Evolutionary conservation across 1,140 invertebrate species (phyloP).

Genomic region (Hylyphantes graminicola): DNA sequence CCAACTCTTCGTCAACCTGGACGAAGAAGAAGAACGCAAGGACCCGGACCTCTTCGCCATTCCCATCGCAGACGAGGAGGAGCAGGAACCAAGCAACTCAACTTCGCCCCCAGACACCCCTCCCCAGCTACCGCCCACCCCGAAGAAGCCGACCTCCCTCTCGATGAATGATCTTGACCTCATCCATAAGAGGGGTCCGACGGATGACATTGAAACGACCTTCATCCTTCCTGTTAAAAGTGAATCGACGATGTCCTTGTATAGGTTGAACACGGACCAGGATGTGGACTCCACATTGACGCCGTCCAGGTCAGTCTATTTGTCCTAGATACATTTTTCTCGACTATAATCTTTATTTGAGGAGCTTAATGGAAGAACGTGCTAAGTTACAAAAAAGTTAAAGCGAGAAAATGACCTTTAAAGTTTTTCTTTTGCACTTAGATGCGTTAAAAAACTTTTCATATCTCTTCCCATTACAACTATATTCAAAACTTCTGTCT

Average conservation of each 20-base stretch:
- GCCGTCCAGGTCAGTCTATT: not conserved
- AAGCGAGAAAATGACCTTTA: too few species aligned
- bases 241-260: conserved; percentile 64
- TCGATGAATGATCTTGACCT: conserved; percentile 71
- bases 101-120: not conserved
- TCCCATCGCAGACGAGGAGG: not conserved
- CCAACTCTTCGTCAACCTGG: not conserved
- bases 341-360: too few species aligned
- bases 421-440: too few species aligned
- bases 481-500: too few species aligned
- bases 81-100: not conserved
- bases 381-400: too few species aligned
- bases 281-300: conserved; percentile 24
- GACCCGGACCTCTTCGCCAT: conserved; percentile 19
- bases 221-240: conserved; percentile 64
- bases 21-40: conserved; percentile 8
- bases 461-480: too few species aligned
- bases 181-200: conserved; percentile 56
- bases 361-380: too few species aligned
- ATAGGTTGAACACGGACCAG: conserved; percentile 36
- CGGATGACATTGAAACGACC: conserved; percentile 57
- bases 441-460: too few species aligned
- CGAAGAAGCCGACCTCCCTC: conserved; percentile 64
- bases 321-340: too few species aligned
- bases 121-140: not conserved